Conservation (phyloP, 2,113 vertebrate species). For the Nematolebias whitei region DNA sequence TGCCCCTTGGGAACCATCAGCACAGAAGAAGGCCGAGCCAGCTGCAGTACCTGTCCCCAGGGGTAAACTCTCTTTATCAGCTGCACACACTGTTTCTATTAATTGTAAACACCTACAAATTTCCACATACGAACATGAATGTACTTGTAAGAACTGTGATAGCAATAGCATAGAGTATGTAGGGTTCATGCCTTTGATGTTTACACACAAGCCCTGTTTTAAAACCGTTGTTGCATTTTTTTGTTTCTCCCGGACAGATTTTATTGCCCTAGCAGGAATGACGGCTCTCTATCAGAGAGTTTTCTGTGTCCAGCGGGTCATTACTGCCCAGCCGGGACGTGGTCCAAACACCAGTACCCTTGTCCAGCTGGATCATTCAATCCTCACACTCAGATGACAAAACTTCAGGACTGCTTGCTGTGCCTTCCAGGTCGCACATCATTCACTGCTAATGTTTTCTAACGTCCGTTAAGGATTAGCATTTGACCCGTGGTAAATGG, state of each 20-base stretch:
- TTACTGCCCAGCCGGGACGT: constrained; percentile 85
- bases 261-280: constrained; percentile 83
- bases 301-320: constrained; percentile 84
- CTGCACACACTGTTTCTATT: constrained; percentile 19
- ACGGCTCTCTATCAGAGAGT: constrained; percentile 75
- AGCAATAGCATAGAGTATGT: neutral
- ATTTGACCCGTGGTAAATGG: neutral
- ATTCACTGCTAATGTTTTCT: constrained; percentile 33
- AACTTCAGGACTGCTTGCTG: constrained; percentile 78
- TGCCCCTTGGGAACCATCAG: constrained; percentile 87
- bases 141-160: constrained; percentile 5
- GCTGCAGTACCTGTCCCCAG: constrained; percentile 84
- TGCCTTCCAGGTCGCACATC: constrained; percentile 86
- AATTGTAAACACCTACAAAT: constrained; percentile 27
- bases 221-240: neutral
- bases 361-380: constrained; percentile 88
- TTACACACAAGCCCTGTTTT: neutral
- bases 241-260: constrained; percentile 76
- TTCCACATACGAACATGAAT: constrained; percentile 4
- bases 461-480: constrained; percentile 11
- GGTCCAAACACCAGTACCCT: constrained; percentile 83
- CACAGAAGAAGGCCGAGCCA: constrained; percentile 69
- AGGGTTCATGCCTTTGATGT: neutral
- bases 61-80: constrained; percentile 79
- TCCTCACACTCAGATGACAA: constrained; percentile 70